phyloP scores from a whole-genome alignment of 35 echinoderm and acorn worm genomes.

The Holothuria glaberrima region DNA sequence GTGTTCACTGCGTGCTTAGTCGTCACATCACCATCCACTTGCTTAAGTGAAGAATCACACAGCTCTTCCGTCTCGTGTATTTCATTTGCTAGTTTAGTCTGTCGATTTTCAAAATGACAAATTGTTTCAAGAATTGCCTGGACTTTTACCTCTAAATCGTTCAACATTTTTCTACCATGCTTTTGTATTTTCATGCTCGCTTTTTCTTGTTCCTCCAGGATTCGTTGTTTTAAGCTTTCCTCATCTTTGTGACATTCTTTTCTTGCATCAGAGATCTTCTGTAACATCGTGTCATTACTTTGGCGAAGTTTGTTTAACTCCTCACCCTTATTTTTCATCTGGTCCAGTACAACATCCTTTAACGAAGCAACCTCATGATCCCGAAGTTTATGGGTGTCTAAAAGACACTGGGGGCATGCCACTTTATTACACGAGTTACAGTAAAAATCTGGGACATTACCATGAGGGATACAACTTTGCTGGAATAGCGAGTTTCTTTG shows the following conservation, averaged over 20 bases:
- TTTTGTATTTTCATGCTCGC: background rate
- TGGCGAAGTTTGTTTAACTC: background rate
- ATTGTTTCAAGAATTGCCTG: background rate
- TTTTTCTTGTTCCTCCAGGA: background rate
- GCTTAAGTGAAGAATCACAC: background rate
- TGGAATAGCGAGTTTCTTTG: background rate
- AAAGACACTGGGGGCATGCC: slow-evolving; percentile 14
- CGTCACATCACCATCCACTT: background rate
- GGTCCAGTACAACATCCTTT: slow-evolving; percentile 2
- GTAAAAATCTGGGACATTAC: slow-evolving; percentile 15
- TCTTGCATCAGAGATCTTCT: background rate
- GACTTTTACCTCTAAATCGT: background rate
- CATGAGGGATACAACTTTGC: background rate
- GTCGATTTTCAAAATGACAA: background rate
- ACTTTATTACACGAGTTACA: slow-evolving; percentile 23
- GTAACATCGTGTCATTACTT: background rate
- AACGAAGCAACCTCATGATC: slow-evolving; percentile 1
- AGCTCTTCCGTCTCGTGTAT: background rate
- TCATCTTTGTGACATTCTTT: background rate
- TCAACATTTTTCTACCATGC: background rate
- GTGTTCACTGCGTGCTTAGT: background rate
- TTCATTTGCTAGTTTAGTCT: background rate
- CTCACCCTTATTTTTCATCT: background rate
- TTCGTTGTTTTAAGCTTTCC: background rate
- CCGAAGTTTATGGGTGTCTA: slow-evolving; percentile 16